A percentile compares a stretch with the other conserved stretches of the same genome.
phyloP scores from a whole-genome alignment of 1,140 invertebrate genomes.

The Megalonaias nervosa region DNA sequence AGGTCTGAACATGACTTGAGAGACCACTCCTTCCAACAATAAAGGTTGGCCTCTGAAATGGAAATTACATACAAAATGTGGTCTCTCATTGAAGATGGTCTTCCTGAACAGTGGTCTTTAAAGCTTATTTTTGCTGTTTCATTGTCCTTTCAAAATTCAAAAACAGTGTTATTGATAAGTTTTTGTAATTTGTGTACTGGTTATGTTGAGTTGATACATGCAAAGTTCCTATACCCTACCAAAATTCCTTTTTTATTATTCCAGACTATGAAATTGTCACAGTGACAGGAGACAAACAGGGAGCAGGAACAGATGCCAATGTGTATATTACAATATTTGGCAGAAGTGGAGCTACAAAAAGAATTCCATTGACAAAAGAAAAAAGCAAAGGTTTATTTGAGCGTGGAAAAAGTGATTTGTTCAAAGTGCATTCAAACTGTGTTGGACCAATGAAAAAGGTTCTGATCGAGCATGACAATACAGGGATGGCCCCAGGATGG shows the following conservation, averaged over 20 bases:
- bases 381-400: constrained; percentile 55
- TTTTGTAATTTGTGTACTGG: no score
- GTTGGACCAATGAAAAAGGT: constrained; percentile 70
- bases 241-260: constrained; percentile 34
- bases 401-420: constrained; percentile 60
- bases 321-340: constrained; percentile 69
- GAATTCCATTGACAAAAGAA: constrained; percentile 60
- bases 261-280: constrained; percentile 68
- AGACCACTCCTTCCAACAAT: no score
- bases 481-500: constrained; percentile 70
- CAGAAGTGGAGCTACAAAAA: constrained; percentile 65
- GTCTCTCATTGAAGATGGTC: no score
- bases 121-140: no score
- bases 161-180: no score
- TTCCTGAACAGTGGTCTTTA: no score
- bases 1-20: no score
- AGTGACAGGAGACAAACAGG: constrained; percentile 64
- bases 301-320: constrained; percentile 69
- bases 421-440: constrained; percentile 65
- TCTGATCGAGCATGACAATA: constrained; percentile 70
- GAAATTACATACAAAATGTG: no score
- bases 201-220: no score
- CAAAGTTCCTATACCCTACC: no score
- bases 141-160: no score
- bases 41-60: no score